phyloP scores from a whole-genome alignment of 2,113 vertebrate species.

The Megaceryle torquata region DNA sequence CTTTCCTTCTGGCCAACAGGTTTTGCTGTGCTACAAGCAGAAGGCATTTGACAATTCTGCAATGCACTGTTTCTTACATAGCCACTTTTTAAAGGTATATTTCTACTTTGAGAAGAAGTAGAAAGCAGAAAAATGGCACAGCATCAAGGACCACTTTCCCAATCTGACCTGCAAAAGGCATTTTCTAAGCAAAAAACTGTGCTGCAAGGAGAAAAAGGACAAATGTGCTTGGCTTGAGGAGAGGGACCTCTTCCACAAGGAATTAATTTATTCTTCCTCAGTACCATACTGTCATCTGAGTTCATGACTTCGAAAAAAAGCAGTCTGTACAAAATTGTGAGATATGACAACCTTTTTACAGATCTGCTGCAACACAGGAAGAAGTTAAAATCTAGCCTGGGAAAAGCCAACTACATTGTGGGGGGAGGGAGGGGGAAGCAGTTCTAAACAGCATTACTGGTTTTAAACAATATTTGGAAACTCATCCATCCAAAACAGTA shows the following conservation, averaged over 20 bases:
- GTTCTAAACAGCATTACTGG: background rate
- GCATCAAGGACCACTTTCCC: background rate
- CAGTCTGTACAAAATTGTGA: background rate
- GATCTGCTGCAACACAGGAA: background rate
- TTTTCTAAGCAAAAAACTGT: background rate
- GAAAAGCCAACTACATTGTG: background rate
- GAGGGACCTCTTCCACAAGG: background rate
- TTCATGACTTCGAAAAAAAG: background rate
- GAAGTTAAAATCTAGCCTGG: background rate
- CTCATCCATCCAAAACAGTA: background rate
- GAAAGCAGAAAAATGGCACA: background rate
- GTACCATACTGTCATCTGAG: background rate
- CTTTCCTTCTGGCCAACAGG: background rate
- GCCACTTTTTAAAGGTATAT: background rate
- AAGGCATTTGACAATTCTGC: background rate
- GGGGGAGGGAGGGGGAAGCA: too few relatives aligned
- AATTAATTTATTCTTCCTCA: background rate
- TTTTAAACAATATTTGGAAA: background rate
- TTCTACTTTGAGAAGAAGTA: background rate
- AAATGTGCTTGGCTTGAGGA: background rate
- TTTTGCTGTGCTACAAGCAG: background rate
- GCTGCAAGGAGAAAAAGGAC: background rate
- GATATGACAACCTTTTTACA: background rate
- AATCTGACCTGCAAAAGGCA: background rate
- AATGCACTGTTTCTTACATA: background rate